Conservation (phyloP, 2,888 invertebrate genomes). For the Caradrina kadenii region DNA sequence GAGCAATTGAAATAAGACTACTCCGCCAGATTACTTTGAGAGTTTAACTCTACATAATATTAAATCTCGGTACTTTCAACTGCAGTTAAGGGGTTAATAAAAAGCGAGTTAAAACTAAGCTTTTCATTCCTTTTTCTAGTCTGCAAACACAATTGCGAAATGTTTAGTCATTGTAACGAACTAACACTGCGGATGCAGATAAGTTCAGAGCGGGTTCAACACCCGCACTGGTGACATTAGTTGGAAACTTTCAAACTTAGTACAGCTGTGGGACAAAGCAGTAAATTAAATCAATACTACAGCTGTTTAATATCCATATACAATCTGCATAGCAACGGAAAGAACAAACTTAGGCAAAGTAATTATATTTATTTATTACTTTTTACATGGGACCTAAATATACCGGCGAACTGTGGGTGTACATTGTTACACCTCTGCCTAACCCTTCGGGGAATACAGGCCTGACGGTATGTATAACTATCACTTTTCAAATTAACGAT, state of each 20-base stretch:
- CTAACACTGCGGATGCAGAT: constrained; percentile 28
- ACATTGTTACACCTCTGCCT: no score
- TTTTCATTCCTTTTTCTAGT: constrained; percentile 11
- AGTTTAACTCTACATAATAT: constrained; percentile 9
- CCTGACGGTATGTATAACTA: no score
- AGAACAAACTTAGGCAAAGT: background rate
- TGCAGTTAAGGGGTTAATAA: constrained; percentile 14
- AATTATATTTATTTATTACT: no score
- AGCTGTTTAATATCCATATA: background rate
- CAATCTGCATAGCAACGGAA: background rate
- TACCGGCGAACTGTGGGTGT: no score
- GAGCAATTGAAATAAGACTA: constrained; percentile 35
- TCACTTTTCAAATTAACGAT: no score
- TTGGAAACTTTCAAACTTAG: constrained; percentile 15
- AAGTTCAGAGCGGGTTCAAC: constrained; percentile 28
- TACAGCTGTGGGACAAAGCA: constrained; percentile 16
- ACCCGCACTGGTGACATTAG: constrained; percentile 36
- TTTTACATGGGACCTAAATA: no score
- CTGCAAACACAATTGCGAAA: constrained; percentile 16
- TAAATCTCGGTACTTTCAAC: constrained; percentile 23
- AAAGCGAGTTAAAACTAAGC: constrained; percentile 9
- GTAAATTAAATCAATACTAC: constrained; percentile 31
- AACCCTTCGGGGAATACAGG: no score
- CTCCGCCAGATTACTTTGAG: constrained; percentile 37
- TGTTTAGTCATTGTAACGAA: constrained; percentile 31